These are phyloP conservation scores for Sarcophaga rosellei DNA, from an alignment of 2,888 invertebrate species.

Conservation along the genomic window DNA sequence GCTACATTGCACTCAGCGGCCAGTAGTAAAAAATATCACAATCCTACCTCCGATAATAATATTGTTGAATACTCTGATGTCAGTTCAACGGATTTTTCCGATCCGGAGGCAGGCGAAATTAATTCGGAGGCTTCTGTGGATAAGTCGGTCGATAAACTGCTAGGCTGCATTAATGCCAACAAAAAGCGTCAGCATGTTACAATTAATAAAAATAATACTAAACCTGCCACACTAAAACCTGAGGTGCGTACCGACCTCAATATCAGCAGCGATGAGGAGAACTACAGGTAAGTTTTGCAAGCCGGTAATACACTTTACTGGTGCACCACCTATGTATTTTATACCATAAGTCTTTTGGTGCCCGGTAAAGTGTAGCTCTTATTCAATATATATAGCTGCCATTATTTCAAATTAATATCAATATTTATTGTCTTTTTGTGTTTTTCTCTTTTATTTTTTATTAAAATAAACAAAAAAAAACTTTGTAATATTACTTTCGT, in stretches of 20 bases:
- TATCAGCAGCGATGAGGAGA: constrained; percentile 74
- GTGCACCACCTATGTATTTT: no score
- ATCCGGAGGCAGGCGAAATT: constrained; percentile 94
- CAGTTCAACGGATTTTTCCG: constrained; percentile 94
- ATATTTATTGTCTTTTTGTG: constrained; percentile 28
- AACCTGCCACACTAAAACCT: constrained; percentile 48
- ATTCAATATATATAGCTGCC: not conserved
- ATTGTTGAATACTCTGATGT: constrained; percentile 93
- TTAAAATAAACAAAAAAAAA: constrained; percentile 9
- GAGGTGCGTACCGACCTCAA: constrained; percentile 56
- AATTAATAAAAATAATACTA: constrained; percentile 34
- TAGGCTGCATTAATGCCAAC: not conserved
- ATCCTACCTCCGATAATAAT: constrained; percentile 64
- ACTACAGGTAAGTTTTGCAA: constrained; percentile 72
- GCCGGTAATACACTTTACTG: no score
- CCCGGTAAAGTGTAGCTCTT: not conserved
- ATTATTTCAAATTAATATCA: constrained; percentile 5
- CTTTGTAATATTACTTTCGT: constrained; percentile 11
- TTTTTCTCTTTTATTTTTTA: constrained; percentile 41
- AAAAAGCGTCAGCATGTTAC: constrained; percentile 53
- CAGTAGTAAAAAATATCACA: constrained; percentile 49
- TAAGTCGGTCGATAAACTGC: constrained; percentile 34
- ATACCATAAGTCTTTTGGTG: constrained; percentile 7
- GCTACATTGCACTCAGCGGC: constrained; percentile 9
- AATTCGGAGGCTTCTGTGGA: constrained; percentile 81